Percentiles rank a stretch among this genome's conserved stretches.
Conservation (phyloP, 2,113 vertebrate species). For the Semnornis frantzii region DNA sequence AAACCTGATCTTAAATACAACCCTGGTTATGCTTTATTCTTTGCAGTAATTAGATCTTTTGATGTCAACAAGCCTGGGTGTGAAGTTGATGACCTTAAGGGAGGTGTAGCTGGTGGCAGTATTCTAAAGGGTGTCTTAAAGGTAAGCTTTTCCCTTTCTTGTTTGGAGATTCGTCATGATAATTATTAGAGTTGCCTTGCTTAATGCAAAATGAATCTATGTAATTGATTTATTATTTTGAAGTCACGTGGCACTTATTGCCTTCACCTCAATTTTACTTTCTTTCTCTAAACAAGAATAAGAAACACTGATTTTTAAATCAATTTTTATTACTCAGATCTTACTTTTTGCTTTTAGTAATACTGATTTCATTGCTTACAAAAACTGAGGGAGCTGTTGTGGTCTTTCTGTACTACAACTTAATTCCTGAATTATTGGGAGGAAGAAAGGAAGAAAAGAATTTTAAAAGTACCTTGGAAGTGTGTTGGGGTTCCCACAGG, state of each 20-base stretch:
- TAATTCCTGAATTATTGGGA: neutral
- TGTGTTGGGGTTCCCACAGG: neutral
- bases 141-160: slow-evolving; percentile 72
- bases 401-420: neutral
- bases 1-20: neutral
- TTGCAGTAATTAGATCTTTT: slow-evolving; percentile 95
- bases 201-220: neutral
- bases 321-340: neutral
- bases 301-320: neutral
- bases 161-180: neutral
- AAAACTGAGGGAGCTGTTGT: neutral
- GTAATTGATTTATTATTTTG: neutral
- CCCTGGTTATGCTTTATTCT: neutral
- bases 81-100: slow-evolving; percentile 98
- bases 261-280: neutral
- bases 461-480: neutral
- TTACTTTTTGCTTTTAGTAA: neutral
- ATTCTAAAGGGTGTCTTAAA: slow-evolving; percentile 98
- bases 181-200: neutral
- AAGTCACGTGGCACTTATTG: neutral
- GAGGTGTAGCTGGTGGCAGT: slow-evolving; percentile 96
- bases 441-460: neutral
- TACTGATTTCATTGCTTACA: neutral
- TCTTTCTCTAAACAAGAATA: neutral
- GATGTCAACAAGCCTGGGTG: slow-evolving; percentile 99